phyloP scores from a whole-genome alignment of 1,140 invertebrate species.

The Hycleus cichorii region DNA sequence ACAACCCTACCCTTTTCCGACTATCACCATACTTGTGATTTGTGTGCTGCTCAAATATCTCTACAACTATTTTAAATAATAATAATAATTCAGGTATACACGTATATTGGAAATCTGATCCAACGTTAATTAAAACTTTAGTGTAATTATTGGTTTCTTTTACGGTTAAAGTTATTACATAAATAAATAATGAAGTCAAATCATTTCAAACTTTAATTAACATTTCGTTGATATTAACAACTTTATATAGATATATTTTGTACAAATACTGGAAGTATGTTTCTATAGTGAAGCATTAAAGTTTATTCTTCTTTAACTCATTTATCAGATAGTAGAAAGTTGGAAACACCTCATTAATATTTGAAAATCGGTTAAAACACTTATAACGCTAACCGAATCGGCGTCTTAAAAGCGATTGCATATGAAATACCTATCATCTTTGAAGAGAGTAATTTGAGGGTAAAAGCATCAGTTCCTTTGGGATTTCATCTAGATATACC shows the following conservation, averaged over 20 bases:
- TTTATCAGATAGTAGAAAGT: background rate
- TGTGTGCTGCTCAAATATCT: too few relatives aligned
- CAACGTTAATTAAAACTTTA: too few relatives aligned
- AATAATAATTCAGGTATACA: too few relatives aligned
- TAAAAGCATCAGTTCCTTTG: slow-evolving; percentile 8
- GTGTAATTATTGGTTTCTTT: too few relatives aligned
- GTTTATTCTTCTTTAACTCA: slow-evolving; percentile 10
- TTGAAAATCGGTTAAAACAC: slow-evolving; percentile 19
- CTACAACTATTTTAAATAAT: too few relatives aligned
- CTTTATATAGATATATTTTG: slow-evolving; percentile 18
- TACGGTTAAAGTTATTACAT: too few relatives aligned
- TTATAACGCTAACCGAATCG: background rate
- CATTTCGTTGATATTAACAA: slow-evolving; percentile 4
- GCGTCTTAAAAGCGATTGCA: slow-evolving; percentile 12
- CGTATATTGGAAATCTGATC: too few relatives aligned
- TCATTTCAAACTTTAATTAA: slow-evolving; percentile 16
- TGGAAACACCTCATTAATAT: slow-evolving; percentile 16
- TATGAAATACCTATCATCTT: slow-evolving; percentile 25
- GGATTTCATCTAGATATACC: slow-evolving; percentile 16
- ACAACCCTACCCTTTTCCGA: too few relatives aligned
- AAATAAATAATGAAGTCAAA: too few relatives aligned
- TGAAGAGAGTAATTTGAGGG: slow-evolving; percentile 14
- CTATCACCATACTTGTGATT: too few relatives aligned
- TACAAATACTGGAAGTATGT: slow-evolving; percentile 16
- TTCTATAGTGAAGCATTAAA: slow-evolving; percentile 16